Base-by-base conservation (phyloP, 1,140 invertebrate species). In the Drosophila carrolli region DNA sequence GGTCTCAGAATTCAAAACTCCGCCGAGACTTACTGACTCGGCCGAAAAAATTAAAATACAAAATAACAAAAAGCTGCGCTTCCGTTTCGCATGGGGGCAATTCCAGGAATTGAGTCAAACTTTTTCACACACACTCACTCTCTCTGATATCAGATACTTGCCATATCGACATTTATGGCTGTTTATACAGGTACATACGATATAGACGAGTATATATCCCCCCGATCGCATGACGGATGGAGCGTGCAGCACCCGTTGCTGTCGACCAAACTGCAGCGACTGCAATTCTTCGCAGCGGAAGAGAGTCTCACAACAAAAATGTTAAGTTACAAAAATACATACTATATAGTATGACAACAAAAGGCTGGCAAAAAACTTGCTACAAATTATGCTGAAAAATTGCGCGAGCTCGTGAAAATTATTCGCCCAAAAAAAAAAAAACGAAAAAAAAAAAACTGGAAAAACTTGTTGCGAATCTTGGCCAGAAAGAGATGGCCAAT, bases 21-120 rank as follows among this genome's bases (percentile, higher is more conserved):
- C 14, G 51, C 50, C 61, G 61, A 63, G 59, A 67, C 60, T 70
- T 54, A 76, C 50, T 84, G 76, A 74, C 81, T 68, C 68, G 48
- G 54, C 75, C 70, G 55, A 83, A 83, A 75, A 75, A 50, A 56
- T 59, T 54, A 73, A 38, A 29, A 67, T 43, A 43, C 4, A 37
- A 32, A 14, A 32, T 23, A 50, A 54, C 1, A 44, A 43, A 43
- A 23, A 54, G 13, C 70, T 38, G 38, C 71, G 82, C 82, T 86
- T 86, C 82, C 82, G 83, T 88, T 85, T 81, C 63, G 65, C 48
- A 38, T 54, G 57, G 57, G 48, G 65, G 50, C 51, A 88, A 78
- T 85, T 86, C 82, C 82, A 88, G 82, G 82, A 86, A 86, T 76
- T 79, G 40, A 70, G 74, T 88, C 58, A 65, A 78, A 63, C 61